Base-by-base conservation (phyloP, 2,797 vertebrate genomes). In the Coregonus suidteri region DNA sequence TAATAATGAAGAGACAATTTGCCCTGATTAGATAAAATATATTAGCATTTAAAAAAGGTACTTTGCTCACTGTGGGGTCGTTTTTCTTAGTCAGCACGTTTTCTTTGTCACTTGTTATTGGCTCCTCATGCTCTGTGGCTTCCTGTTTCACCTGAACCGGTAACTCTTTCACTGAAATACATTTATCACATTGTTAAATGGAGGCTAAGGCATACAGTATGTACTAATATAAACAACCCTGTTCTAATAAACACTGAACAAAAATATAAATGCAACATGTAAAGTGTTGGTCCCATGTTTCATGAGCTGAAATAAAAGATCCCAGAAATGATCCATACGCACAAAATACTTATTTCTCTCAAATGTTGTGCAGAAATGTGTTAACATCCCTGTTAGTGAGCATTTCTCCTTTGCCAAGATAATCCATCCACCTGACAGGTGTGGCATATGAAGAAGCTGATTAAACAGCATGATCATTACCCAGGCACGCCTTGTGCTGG, bases 81-180 rank as follows among this genome's bases (percentile, higher is more conserved):
- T 87, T 80, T 79, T 94, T 95, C 35, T 90, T 95, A 73, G 92
- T 91, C 85, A 94, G 95, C 79, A 92, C 81, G 81, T 91, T 95
- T 84, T 96, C 96, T 82, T 92, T 92, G 74, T 95, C 93, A 71
- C 77, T 79, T 13, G 9, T 47, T 82, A 91, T 88, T 0, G 75
- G 86, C 18, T 94, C 91, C 73, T 88, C 88, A 75, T 91, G 92
- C 84, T 95, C 92, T 0, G 83, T 37, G 14, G 92, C 90, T 75
- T 97, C 96, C 69, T 80, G 86, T 87, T 98, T 98, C 82, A 94
- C 79, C 83, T 89, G 81, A 56, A 85, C 87, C 16, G 91, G 91
- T 4, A 83, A 81, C 90, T 95, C 94, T 85, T 93, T 95, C 85
- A 95, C 97, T 97, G 90, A 56, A 87, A 91, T 20, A 59, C 37